Base-by-base conservation (phyloP, 2,113 vertebrate species). In the Cochlearius cochlearius region DNA sequence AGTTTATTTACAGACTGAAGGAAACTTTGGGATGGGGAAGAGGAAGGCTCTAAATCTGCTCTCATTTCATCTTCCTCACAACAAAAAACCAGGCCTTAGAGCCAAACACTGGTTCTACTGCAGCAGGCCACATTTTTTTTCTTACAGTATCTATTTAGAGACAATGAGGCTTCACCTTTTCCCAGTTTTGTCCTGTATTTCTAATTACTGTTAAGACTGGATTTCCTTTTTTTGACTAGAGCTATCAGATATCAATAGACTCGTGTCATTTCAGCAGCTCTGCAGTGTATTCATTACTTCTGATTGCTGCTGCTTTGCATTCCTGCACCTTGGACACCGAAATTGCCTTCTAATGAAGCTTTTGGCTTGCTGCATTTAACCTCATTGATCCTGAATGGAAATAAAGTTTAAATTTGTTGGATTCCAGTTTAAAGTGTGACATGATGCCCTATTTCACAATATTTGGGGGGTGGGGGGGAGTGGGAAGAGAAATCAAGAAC, bases 371-470 rank as follows among this genome's bases (percentile, higher is more conserved):
- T 82, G 30, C 22, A 47, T 81, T 84, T 78, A 92, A 50, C 71
- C 76, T 88, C 77, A 69, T 75, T 80, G 80, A 97, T 92, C 52
- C 32, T 67, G 25, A 80, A 90, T n/a, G 26, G 58, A 96, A 98
- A 96, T 91, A 93, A 93, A 90, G 30, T 36, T 93, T 66, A 83
- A 93, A 23, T 89, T 94, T 83, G 58, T 92, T 71, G 73, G 64
- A 59, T 58, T 88, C 32, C 72, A 77, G 41, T 60, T 59, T 49
- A 9, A 69, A 62, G 34, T 29, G 19, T 47, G 52, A 91, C 69
- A 56, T 76, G 63, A 63, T 63, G 58, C 62, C 75, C 50, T 82
- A 64, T 90, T 93, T 86, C 87, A 95, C 81, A 75, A 96, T 58
- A 86, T 60, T 49, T 6, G 7, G 34, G 23, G 73, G 43, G 62